Evolutionary conservation across 2,113 vertebrate genomes (phyloP), one percentile per base, ranked within the genome.

Genomic region (Nerophis lumbriciformis): DNA sequence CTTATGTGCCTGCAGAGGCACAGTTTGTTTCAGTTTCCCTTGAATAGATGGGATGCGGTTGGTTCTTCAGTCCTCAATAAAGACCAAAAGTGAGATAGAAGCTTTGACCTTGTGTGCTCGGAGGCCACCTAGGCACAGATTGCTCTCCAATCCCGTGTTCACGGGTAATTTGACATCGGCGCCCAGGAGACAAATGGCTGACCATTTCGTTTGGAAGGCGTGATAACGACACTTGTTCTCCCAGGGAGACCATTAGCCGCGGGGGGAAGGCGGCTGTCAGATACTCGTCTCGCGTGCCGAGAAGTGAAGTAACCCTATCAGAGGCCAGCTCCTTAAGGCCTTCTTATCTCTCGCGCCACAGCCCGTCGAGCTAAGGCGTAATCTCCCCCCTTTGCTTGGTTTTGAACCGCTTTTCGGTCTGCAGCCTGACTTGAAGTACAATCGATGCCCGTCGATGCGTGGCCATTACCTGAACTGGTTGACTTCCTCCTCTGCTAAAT

Each of bases 291-390:
- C 65, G 74, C 75, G 63, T 53, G 56, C 73, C 77, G 85, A 86
- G 81, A 81, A 83, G 83, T 72, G 84, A 73, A 79, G 73, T 69
- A 71, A 83, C 71, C 78, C 63, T 70, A 83, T 84, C 80, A 86
- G 77, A 76, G 73, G 59, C 60, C 71, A 77, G 77, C 79, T 79
- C 68, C 51, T 73, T 89, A 74, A 78, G 79, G 73, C 76, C 66
- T 42, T 70, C 86, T 89, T 87, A 88, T 84, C 84, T 79, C 62
- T 52, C 2, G 52, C 74, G 69, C 60, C 28, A 59, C 72, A 82
- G 73, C 72, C 71, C 66, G 76, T 67, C 75, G 62, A 52, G 69
- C 69, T 72, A 74, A 78, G 61, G 76, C 63, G 68, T 84, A 87
- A 84, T 82, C 81, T 78, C 73, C 58, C 15, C 61, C 56, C 47